These are phyloP conservation scores for Caenorhabditis sp. DNA, from an alignment of 2,888 invertebrate species.

Conservation along the genomic window DNA sequence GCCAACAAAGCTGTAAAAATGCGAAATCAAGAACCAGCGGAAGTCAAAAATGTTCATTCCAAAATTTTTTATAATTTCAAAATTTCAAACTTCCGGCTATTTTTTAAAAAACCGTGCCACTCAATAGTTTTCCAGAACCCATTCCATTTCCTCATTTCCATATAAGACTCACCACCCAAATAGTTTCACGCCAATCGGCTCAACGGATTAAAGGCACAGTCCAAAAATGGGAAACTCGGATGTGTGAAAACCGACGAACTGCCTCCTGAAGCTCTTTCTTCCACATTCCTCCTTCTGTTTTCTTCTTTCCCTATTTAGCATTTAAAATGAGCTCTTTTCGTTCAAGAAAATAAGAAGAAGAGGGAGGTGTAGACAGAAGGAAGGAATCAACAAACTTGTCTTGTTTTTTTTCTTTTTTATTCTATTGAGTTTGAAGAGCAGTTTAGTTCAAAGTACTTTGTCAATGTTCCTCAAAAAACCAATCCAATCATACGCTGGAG, in stretches of 20 bases:
- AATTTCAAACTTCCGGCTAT: too few relatives aligned
- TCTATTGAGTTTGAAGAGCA: neutral
- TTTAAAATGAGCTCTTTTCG: conserved; percentile 30
- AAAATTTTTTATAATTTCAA: too few relatives aligned
- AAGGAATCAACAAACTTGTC: neutral
- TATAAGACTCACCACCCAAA: conserved; percentile 2
- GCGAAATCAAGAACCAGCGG: too few relatives aligned
- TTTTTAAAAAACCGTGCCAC: too few relatives aligned
- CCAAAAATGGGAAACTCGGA: conserved; percentile 12
- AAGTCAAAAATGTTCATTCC: too few relatives aligned
- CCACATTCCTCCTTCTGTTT: too few relatives aligned
- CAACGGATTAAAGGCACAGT: conserved; percentile 47
- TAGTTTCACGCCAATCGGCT: conserved; percentile 21
- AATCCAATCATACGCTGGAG: conserved; percentile 11
- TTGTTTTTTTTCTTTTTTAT: neutral
- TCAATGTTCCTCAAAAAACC: neutral
- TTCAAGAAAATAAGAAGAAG: conserved; percentile 1
- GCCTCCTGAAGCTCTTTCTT: conserved; percentile 19
- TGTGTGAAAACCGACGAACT: conserved; percentile 51
- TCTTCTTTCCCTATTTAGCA: conserved; percentile 27
- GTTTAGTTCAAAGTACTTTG: conserved; percentile 19
- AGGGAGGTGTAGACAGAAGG: conserved; percentile 2
- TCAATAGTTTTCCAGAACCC: neutral
- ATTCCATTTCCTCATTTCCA: neutral
- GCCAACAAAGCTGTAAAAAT: too few relatives aligned